Conservation (phyloP, 2,113 vertebrate genomes). For the Mastomys coucha region DNA sequence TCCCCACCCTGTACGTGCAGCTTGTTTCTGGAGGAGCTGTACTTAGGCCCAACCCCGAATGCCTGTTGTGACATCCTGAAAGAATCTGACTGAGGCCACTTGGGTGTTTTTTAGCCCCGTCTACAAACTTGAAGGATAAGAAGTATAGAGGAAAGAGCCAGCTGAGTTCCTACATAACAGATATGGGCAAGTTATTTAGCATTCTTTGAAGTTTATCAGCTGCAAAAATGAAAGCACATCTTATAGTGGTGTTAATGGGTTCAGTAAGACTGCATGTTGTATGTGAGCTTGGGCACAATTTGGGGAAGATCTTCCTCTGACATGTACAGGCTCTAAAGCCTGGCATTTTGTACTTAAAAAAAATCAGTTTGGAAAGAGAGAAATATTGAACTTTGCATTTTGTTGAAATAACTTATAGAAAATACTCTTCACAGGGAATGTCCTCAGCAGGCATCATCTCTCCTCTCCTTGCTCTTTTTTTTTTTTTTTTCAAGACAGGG, state of each 20-base stretch:
- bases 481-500: too few relatives aligned
- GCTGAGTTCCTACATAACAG: background rate
- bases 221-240: background rate
- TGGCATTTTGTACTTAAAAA: background rate
- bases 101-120: background rate
- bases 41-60: conserved; percentile 39
- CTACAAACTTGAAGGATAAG: background rate
- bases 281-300: background rate
- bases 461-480: background rate
- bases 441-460: too few relatives aligned
- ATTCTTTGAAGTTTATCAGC: background rate
- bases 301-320: background rate
- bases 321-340: background rate
- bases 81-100: conserved; percentile 68
- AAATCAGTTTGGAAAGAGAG: background rate
- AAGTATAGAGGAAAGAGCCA: background rate
- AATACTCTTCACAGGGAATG: background rate
- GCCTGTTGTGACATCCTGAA: conserved; percentile 78
- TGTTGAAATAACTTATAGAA: background rate
- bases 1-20: conserved; percentile 62
- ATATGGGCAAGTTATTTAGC: background rate
- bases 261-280: background rate
- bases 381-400: background rate
- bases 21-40: conserved; percentile 67
- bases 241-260: background rate